A percentile compares a stretch with the other conserved stretches of the same genome.
Evolutionary conservation across 2,113 vertebrate genomes (phyloP).

Genomic region (Chiloscyllium plagiosum): DNA sequence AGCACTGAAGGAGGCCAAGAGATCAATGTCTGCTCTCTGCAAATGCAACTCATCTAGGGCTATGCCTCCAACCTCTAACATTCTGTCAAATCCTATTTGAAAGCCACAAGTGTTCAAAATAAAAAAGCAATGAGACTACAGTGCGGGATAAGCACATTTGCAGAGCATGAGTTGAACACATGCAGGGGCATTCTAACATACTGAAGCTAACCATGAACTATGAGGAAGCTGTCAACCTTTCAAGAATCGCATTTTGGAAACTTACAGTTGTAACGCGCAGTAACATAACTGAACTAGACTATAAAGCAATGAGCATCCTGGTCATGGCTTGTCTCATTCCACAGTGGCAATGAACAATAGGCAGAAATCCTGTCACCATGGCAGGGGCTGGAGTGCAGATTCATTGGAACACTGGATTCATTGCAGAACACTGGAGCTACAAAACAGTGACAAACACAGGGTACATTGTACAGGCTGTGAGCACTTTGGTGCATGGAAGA

Average conservation of each 20-base stretch:
- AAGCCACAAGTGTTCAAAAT: background rate
- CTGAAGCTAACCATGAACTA: background rate
- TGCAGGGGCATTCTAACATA: no score
- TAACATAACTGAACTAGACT: background rate
- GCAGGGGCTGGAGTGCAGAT: no score
- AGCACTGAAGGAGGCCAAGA: no score
- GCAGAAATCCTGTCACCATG: background rate
- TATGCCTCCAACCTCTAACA: background rate
- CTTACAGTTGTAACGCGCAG: background rate
- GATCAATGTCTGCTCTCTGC: background rate
- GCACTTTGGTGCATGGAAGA: background rate
- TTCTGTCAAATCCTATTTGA: background rate
- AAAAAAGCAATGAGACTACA: background rate
- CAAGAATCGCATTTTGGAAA: background rate
- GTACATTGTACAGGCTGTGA: background rate
- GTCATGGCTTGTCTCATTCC: background rate
- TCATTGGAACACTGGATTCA: background rate
- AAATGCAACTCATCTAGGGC: background rate
- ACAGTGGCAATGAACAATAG: background rate
- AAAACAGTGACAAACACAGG: background rate
- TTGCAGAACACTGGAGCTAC: background rate
- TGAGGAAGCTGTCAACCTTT: background rate
- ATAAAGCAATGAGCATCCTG: background rate
- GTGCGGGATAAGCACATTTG: background rate
- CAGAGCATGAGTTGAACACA: no score